Evolutionary conservation across 2,888 invertebrate species (phyloP).

Genomic region (Orthonychiurus folsomi): DNA sequence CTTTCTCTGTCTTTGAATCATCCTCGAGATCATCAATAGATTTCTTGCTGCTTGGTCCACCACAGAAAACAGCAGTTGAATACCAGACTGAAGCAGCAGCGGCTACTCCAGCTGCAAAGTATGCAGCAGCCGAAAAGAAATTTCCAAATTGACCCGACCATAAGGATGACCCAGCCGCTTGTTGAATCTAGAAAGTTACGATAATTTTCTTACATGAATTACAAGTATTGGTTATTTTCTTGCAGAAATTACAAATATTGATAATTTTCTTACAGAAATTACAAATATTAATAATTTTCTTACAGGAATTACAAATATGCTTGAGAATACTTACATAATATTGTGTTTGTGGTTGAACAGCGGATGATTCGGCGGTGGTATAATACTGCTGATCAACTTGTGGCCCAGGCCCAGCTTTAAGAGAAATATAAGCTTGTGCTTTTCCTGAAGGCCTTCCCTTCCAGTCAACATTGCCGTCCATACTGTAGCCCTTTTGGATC

Average conservation of each 20-base stretch:
- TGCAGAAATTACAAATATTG: no score
- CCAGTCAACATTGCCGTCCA: neutral
- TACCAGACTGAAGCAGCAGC: constrained; percentile 4
- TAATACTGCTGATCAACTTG: neutral
- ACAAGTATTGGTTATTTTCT: no score
- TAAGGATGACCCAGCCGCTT: neutral
- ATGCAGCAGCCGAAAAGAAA: neutral
- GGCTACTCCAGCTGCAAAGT: constrained; percentile 11
- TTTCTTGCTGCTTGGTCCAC: neutral
- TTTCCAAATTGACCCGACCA: neutral
- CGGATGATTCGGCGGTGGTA: neutral
- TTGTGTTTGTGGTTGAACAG: neutral
- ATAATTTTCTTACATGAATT: no score
- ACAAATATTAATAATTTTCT: neutral
- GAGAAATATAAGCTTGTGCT: neutral
- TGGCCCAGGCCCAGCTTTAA: neutral
- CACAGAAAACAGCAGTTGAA: constrained; percentile 1
- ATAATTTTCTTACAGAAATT: neutral
- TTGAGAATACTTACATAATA: constrained; percentile 9
- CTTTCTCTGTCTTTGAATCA: constrained; percentile 4
- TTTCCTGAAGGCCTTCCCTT: constrained; percentile 5
- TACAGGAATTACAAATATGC: neutral
- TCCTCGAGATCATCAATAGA: constrained; percentile 9
- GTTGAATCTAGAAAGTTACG: no score
- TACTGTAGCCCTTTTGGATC: neutral